These are phyloP conservation scores for Orthonyx spaldingii DNA, from an alignment of 2,113 vertebrate species.

Conservation along the genomic window DNA sequence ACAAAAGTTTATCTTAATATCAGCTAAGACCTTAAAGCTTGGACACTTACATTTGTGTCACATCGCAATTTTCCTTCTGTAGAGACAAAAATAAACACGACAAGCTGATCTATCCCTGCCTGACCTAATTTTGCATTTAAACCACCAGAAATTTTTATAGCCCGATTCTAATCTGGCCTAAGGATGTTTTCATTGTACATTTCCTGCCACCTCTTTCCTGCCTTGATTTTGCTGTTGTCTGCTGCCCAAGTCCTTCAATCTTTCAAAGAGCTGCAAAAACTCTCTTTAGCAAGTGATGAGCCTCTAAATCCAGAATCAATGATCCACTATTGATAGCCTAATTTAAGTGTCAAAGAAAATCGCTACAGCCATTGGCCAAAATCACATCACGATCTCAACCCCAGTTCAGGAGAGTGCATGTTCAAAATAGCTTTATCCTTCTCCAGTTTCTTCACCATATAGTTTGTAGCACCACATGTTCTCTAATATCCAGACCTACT, in stretches of 20 bases:
- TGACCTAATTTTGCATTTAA: not conserved
- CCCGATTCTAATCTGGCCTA: not conserved
- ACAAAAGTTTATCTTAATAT: not conserved
- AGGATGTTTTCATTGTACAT: not conserved
- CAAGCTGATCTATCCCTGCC: not conserved
- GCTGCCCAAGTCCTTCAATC: not conserved
- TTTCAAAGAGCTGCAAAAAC: not conserved
- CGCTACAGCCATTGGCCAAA: not conserved
- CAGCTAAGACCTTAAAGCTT: not conserved
- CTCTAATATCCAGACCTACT: not conserved
- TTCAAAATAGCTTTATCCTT: not conserved
- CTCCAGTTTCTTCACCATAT: not conserved
- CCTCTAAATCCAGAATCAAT: not conserved
- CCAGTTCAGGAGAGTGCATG: not conserved
- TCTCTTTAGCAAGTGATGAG: not conserved
- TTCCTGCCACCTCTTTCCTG: not conserved
- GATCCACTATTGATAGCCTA: not conserved
- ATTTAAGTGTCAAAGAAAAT: not conserved
- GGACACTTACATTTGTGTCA: not conserved
- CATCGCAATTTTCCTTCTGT: not conserved
- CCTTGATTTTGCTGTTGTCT: not conserved
- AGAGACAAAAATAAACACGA: not conserved
- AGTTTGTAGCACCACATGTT: not conserved
- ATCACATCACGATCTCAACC: not conserved
- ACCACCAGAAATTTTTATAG: not conserved